Evolutionary conservation across 2,113 vertebrate genomes (phyloP), one percentile per base, ranked within the genome.

Genomic region (Epinephelus fuscoguttatus): DNA sequence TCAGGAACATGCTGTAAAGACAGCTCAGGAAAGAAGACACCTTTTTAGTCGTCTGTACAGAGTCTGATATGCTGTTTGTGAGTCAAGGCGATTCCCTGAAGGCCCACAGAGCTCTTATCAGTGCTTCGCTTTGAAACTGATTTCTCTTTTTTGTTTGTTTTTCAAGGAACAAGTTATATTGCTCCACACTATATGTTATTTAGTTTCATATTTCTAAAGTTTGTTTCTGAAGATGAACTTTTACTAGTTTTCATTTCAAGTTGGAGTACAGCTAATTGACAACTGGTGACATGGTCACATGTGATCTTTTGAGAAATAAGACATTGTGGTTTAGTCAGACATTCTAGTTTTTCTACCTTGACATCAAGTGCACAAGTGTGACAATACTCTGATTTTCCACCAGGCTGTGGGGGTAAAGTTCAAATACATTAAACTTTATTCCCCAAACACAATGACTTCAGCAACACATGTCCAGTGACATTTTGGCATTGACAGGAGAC

Each of bases 61-160:
- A 82, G 75, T 67, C 57, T 67, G 78, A 80, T 71, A 70, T 75
- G 63, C 78, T 82, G 78, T 88, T 88, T 84, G 72, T 69, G 64
- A 82, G 52, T 55, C 11, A 10, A 73, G 23, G 50, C 27, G 82
- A 64, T 69, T 86, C 83, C 84, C 83, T 71, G 30, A 74, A 79
- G 90, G 56, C 68, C 52, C 59, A 33, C 60, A 37, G 19, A 63
- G 61, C 84, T 74, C 75, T 81, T 77, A 73, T 90, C 69, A 70
- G 19, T 37, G 33, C 37, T 72, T 69, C 55, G 68, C 79, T 84
- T 75, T 87, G 73, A 85, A 82, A 79, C 11, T 0, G 33, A 86
- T 84, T 75, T 12, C 21, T 80, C n/a, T 72, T 71, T 66, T 73
- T 82, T 73, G 17, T 82, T 80, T 82, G 45, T 45, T 74, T 60